A percentile compares a stretch with the other conserved stretches of the same genome.
Conservation (phyloP, 2,113 vertebrate species). For the Ceuthmochares aereus region DNA sequence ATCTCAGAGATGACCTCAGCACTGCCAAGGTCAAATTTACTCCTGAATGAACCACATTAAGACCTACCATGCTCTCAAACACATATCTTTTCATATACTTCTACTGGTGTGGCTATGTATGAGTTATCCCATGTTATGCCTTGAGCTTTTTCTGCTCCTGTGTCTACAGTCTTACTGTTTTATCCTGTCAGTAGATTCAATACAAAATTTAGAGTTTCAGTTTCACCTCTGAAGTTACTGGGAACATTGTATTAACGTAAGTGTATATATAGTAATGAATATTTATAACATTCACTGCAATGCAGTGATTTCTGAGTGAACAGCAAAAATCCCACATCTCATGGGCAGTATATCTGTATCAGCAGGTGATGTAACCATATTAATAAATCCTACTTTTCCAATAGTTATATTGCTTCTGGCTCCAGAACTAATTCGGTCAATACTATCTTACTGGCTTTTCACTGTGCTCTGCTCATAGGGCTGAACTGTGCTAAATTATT, state of each 20-base stretch:
- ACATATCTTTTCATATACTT: background rate
- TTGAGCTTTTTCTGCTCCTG: background rate
- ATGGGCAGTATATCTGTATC: background rate
- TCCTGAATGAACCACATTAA: background rate
- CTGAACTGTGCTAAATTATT: background rate
- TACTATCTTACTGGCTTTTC: background rate
- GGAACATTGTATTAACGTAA: background rate
- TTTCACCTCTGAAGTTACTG: background rate
- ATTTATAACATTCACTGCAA: background rate
- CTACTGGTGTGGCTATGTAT: background rate
- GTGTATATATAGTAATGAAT: background rate
- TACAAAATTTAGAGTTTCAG: background rate
- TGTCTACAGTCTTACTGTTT: background rate
- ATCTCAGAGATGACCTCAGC: background rate
- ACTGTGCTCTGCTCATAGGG: background rate
- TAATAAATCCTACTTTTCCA: background rate
- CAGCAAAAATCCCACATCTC: background rate
- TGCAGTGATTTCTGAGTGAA: background rate
- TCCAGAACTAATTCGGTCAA: background rate
- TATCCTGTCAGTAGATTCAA: background rate
- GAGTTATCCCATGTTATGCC: background rate
- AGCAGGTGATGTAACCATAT: background rate
- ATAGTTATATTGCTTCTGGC: background rate
- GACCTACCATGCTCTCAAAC: background rate
- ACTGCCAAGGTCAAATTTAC: background rate